These are phyloP conservation scores for Chalcosyrphus nemorum DNA, from an alignment of 2,888 invertebrate species.

Conservation along the genomic window DNA sequence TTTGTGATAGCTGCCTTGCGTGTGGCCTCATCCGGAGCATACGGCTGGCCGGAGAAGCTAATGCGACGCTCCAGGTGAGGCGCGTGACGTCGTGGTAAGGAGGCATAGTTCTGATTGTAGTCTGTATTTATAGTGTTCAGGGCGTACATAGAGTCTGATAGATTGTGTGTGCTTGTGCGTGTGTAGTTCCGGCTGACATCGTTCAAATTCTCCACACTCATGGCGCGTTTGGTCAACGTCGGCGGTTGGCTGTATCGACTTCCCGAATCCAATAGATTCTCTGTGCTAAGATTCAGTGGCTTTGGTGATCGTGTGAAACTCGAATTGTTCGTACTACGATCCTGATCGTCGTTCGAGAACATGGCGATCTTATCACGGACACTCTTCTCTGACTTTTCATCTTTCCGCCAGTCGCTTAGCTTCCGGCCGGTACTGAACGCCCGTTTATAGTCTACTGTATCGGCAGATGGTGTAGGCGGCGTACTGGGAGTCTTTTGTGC, in stretches of 20 bases:
- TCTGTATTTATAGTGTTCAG: slow-evolving; percentile 78
- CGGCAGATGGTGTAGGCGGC: slow-evolving; percentile 41
- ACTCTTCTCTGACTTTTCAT: slow-evolving; percentile 90
- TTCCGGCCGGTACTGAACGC: slow-evolving; percentile 79
- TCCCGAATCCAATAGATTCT: slow-evolving; percentile 79
- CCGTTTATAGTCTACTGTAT: slow-evolving; percentile 78
- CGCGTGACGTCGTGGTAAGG: slow-evolving; percentile 74
- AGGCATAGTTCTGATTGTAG: slow-evolving; percentile 77
- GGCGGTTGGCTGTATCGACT: slow-evolving; percentile 62
- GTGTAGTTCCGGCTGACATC: slow-evolving; percentile 76
- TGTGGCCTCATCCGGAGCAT: slow-evolving; percentile 80
- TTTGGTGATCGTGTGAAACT: slow-evolving; percentile 75
- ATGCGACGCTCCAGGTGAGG: slow-evolving; percentile 79
- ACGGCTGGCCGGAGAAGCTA: slow-evolving; percentile 81
- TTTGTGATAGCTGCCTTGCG: slow-evolving; percentile 88
- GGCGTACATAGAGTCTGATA: slow-evolving; percentile 81
- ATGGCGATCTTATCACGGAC: slow-evolving; percentile 94
- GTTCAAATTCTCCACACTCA: slow-evolving; percentile 84
- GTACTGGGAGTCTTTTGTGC: slow-evolving; percentile 74
- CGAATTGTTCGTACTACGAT: slow-evolving; percentile 71
- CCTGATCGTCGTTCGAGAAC: slow-evolving; percentile 86
- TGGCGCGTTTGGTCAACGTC: slow-evolving; percentile 83
- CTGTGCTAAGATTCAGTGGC: slow-evolving; percentile 81
- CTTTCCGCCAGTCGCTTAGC: slow-evolving; percentile 85
- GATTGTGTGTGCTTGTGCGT: slow-evolving; percentile 77